phyloP scores from a whole-genome alignment of 2,797 vertebrate species.

The Notamacropus eugenii region DNA sequence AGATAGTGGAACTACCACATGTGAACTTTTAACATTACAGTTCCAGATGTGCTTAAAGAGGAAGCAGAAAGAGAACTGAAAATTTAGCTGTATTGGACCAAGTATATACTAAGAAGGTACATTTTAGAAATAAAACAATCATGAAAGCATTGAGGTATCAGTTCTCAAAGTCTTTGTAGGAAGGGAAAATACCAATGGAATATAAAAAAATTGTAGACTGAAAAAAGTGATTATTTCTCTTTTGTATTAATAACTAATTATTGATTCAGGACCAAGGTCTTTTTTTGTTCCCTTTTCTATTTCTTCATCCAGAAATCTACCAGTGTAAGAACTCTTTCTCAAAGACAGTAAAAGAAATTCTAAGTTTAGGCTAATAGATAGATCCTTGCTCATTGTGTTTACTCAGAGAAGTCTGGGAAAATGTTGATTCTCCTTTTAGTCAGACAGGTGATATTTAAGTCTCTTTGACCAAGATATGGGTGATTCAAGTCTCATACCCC shows the following conservation, averaged over 20 bases:
- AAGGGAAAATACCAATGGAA: no score
- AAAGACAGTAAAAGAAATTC: neutral
- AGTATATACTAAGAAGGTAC: neutral
- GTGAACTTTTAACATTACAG: neutral
- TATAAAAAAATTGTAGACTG: neutral
- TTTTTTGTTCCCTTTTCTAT: neutral
- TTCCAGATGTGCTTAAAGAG: neutral
- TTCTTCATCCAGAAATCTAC: neutral
- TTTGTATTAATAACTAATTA: neutral
- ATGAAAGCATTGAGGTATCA: neutral
- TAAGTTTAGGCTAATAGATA: neutral
- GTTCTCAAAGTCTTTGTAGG: neutral
- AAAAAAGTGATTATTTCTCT: neutral
- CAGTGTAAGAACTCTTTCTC: neutral
- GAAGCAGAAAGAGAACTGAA: neutral
- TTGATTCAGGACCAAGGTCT: neutral
- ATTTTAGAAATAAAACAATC: neutral
- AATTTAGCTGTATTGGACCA: neutral
- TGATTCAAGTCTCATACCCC: neutral
- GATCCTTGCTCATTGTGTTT: neutral
- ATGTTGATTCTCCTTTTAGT: neutral
- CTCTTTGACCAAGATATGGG: neutral
- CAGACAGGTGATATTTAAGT: neutral
- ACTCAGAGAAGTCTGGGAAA: neutral
- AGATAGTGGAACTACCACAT: neutral